phyloP scores from a whole-genome alignment of 2,888 invertebrate species.

The Scaptomyza tumidula region DNA sequence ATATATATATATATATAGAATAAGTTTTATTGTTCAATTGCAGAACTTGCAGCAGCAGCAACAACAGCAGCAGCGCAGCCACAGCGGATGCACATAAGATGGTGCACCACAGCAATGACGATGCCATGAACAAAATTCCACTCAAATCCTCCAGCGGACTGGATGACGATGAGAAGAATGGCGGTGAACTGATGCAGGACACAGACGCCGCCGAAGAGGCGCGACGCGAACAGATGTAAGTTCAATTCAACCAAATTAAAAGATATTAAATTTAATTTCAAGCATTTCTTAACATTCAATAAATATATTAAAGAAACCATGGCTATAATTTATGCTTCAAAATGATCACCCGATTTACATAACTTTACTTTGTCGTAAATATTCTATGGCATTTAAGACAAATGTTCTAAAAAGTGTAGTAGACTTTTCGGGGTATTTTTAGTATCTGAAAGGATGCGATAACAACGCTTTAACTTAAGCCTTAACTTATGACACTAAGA shows the following conservation, averaged over 20 bases:
- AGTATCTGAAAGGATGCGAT: no score
- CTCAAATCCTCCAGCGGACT: slow-evolving; percentile 77
- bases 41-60: slow-evolving; percentile 34
- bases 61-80: slow-evolving; percentile 34
- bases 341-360: no score
- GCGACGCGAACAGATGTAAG: slow-evolving; percentile 79
- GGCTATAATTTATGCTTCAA: no score
- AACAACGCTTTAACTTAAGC: no score
- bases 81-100: slow-evolving; percentile 81
- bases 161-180: slow-evolving; percentile 82
- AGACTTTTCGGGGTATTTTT: no score
- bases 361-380: no score
- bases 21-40: slow-evolving; percentile 12
- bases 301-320: no score
- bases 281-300: no score
- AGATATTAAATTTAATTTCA: no score
- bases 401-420: no score
- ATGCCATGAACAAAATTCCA: slow-evolving; percentile 82
- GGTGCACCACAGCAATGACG: slow-evolving; percentile 82
- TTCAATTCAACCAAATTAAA: not conserved
- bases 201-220: slow-evolving; percentile 80
- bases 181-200: slow-evolving; percentile 80
- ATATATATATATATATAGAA: not conserved
- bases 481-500: no score
- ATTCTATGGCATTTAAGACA: no score